phyloP scores from a whole-genome alignment of 2,888 invertebrate species.

The Spodoptera littoralis region DNA sequence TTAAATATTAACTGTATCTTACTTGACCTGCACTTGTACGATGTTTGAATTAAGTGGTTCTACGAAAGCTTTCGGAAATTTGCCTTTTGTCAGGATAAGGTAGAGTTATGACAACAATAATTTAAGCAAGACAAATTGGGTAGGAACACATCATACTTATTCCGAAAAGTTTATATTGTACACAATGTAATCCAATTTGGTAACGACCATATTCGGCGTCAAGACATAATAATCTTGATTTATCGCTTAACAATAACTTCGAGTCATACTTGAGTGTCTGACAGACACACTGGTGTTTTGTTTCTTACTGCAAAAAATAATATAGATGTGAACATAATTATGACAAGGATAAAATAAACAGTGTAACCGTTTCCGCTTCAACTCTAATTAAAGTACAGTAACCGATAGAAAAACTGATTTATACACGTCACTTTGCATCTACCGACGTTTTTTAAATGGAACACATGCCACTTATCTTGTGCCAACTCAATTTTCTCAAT shows the following conservation, averaged over 20 bases:
- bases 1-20: conserved; percentile 77
- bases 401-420: conserved; percentile 66
- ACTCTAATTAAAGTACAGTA: conserved; percentile 71
- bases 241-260: conserved; percentile 28
- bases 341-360: conserved; percentile 58
- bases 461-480: conserved; percentile 73
- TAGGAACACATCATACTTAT: conserved; percentile 17
- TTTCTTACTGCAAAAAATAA: conserved; percentile 49
- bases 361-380: conserved; percentile 64
- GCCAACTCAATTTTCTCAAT: conserved; percentile 79
- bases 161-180: conserved; percentile 10
- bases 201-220: conserved; percentile 2
- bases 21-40: conserved; percentile 68
- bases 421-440: conserved; percentile 66
- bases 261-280: conserved; percentile 13
- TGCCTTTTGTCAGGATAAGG: conserved; percentile 61
- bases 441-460: conserved; percentile 69
- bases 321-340: conserved; percentile 54
- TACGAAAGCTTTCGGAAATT: conserved; percentile 44
- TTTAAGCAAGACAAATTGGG: conserved; percentile 13
- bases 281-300: conserved; percentile 22
- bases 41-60: conserved; percentile 71
- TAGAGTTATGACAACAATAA: conserved; percentile 51
- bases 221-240: conserved; percentile 32
- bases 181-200: conserved; percentile 11